phyloP scores from a whole-genome alignment of 2,113 vertebrate genomes.

The Bubo blakistoni region DNA sequence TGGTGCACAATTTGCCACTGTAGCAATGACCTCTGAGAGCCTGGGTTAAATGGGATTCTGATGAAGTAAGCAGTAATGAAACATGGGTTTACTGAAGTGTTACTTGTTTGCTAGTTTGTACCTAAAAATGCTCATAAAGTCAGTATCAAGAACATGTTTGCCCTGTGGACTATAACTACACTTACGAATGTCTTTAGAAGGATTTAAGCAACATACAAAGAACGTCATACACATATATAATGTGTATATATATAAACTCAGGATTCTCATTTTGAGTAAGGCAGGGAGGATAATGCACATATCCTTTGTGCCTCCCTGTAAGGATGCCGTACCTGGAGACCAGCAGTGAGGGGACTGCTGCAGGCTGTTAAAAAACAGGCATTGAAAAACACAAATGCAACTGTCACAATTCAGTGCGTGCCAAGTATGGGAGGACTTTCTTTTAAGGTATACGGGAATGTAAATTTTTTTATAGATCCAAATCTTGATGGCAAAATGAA shows the following conservation, averaged over 20 bases:
- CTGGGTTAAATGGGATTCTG: neutral
- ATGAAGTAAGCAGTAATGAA: neutral
- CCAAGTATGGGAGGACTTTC: neutral
- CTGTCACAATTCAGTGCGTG: too few relatives aligned
- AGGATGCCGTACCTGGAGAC: fast-evolving
- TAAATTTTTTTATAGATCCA: neutral
- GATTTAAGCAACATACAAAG: neutral
- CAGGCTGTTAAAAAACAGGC: neutral
- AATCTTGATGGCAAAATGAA: neutral
- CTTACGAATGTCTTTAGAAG: neutral
- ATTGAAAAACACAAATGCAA: neutral
- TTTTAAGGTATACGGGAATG: neutral
- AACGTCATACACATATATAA: neutral
- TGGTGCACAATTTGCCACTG: neutral
- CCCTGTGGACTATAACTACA: neutral
- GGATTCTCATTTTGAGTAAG: neutral
- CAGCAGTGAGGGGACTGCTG: neutral
- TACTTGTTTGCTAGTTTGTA: neutral
- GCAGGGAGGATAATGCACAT: neutral
- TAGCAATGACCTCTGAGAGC: neutral
- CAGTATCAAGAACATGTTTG: neutral
- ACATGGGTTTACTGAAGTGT: neutral
- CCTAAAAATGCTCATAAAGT: neutral
- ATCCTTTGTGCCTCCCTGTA: neutral
- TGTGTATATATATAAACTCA: neutral